Evolutionary conservation across 2,113 vertebrate genomes (phyloP), one percentile per base, ranked within the genome.

Genomic region (Tretioscincus oriximinensis): DNA sequence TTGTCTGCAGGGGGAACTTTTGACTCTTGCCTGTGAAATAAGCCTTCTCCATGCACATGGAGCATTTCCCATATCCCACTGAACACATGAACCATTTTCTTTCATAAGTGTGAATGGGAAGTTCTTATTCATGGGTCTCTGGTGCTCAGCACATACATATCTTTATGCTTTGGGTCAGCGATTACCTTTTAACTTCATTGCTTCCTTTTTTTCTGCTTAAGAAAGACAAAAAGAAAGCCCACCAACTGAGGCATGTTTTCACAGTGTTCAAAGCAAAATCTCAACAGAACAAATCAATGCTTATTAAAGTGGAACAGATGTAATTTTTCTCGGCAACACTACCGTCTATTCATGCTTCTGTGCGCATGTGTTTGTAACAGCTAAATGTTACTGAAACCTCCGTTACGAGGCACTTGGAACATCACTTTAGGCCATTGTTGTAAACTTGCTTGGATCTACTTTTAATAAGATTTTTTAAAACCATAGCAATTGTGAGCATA

Each of bases 271-370:
- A 82, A 76, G 24, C 49, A 31, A 61, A 82, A 69, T 24, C 72
- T 69, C 69, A 80, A 89, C 81, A 88, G 75, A 78, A 49, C 76
- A 47, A 83, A 85, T 64, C 69, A 87, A 85, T 70, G 35, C 45
- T 74, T 18, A 72, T 87, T 68, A 68, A 63, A 81, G 31, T 20
- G 66, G 28, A 81, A 84, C 58, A 88, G 76, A 47, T 77, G 80
- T 68, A 85, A 60, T 76, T 58, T 85, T 75, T 85, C 81, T 87
- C 74, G 84, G 76, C 84, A 49, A 77, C 31, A 9, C 82, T 87
- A 54, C 61, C 63, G 47, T 80, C 41, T 41, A 71, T 89, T 70
- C 49, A 65, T 9, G 5, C 65, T 77, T 80, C 84, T 66, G 4
- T 70, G 7, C 60, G 70, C 35, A 78, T 45, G 18, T 24, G 84